Conservation (phyloP, 2,888 invertebrate species). For the Miltochrista miniata region DNA sequence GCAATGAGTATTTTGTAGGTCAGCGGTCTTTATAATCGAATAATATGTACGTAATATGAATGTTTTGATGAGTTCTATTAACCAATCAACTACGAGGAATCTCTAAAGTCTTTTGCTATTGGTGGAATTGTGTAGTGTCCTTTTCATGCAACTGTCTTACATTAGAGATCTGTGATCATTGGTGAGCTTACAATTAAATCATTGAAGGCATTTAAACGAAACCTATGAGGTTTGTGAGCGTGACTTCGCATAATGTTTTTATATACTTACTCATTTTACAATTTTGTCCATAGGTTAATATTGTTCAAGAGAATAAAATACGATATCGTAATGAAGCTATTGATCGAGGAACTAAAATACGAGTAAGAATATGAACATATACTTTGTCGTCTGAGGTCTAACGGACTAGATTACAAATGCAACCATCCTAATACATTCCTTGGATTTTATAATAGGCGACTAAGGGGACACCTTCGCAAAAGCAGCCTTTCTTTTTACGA, state of each 20-base stretch:
- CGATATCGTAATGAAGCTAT: too few species aligned
- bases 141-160: slow-evolving; percentile 31
- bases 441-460: too few species aligned
- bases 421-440: too few species aligned
- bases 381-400: too few species aligned
- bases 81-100: slow-evolving; percentile 26
- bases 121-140: slow-evolving; percentile 31
- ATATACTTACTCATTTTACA: background rate
- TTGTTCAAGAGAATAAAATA: too few species aligned
- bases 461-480: too few species aligned
- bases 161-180: slow-evolving; percentile 40
- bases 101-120: slow-evolving; percentile 22
- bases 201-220: slow-evolving; percentile 26
- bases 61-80: slow-evolving; percentile 26
- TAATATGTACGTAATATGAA: slow-evolving; percentile 22
- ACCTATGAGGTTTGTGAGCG: slow-evolving; percentile 25
- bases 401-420: too few species aligned
- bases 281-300: too few species aligned
- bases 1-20: slow-evolving; percentile 32
- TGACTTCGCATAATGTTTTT: slow-evolving; percentile 7
- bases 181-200: slow-evolving; percentile 38
- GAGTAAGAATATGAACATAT: too few species aligned
- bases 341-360: too few species aligned
- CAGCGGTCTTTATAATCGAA: slow-evolving; percentile 28
- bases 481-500: too few species aligned